These are phyloP conservation scores for Cylindroiulus punctatus DNA, from an alignment of 2,888 invertebrate species.

Conservation along the genomic window DNA sequence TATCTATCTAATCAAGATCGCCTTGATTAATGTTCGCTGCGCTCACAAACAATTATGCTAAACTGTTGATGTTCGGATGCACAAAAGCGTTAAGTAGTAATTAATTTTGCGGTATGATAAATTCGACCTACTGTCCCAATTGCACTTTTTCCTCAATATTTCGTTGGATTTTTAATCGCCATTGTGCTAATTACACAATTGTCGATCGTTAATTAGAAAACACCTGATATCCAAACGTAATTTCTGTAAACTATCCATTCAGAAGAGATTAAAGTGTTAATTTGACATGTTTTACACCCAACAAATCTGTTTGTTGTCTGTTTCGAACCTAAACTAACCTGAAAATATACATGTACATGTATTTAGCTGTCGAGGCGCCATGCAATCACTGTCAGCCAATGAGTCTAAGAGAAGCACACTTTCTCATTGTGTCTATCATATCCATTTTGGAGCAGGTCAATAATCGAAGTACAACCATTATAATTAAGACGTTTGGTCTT, in stretches of 20 bases:
- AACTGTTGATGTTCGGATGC: neutral
- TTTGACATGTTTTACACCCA: neutral
- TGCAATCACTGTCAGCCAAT: too few relatives aligned
- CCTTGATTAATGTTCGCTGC: neutral
- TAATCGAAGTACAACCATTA: too few relatives aligned
- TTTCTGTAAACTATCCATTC: neutral
- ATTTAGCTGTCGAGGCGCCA: too few relatives aligned
- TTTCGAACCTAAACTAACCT: too few relatives aligned
- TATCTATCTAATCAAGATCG: neutral
- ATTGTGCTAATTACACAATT: neutral
- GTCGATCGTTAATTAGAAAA: neutral
- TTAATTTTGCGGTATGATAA: neutral
- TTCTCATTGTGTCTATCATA: too few relatives aligned
- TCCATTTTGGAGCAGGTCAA: too few relatives aligned
- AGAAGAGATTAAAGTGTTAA: neutral
- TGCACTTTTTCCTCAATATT: neutral
- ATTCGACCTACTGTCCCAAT: neutral
- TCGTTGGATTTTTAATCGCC: neutral
- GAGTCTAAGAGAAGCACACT: too few relatives aligned
- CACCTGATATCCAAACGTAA: neutral
- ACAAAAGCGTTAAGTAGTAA: neutral
- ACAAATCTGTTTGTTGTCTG: too few relatives aligned
- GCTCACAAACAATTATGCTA: neutral
- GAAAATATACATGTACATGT: too few relatives aligned
- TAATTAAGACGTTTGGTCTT: too few relatives aligned